Evolutionary conservation across 2,113 vertebrate genomes (phyloP).

Genomic region (Clarias batrachus): DNA sequence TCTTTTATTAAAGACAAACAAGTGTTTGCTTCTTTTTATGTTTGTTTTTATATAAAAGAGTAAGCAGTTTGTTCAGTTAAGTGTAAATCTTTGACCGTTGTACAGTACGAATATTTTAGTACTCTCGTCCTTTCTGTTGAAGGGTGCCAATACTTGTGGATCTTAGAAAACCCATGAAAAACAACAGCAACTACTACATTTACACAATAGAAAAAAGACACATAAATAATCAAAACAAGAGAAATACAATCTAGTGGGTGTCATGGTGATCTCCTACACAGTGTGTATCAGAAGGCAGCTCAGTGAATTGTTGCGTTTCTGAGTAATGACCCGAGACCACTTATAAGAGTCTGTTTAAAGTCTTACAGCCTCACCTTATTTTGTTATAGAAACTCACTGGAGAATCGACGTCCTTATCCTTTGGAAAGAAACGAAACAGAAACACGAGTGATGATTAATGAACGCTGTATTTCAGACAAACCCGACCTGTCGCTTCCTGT

Average conservation of each 20-base stretch:
- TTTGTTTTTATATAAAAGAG: background rate
- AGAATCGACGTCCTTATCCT: background rate
- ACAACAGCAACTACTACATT: background rate
- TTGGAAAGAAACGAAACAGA: background rate
- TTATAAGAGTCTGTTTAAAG: background rate
- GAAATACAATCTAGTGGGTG: background rate
- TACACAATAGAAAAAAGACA: background rate
- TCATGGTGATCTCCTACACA: background rate
- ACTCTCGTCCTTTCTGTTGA: background rate
- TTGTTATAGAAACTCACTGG: background rate
- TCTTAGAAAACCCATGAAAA: background rate
- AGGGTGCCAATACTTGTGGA: background rate
- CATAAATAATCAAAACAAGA: background rate
- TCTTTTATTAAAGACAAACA: background rate
- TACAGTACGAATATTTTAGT: background rate
- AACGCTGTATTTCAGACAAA: too few relatives aligned
- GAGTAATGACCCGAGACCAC: background rate
- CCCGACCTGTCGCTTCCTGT: background rate
- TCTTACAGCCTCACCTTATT: background rate
- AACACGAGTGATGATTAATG: background rate
- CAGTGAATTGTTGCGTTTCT: background rate
- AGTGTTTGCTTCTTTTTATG: background rate
- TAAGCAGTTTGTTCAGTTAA: background rate
- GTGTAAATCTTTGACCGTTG: background rate
- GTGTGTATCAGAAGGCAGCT: background rate